phyloP scores from a whole-genome alignment of 2,888 invertebrate genomes.

The Ochropleura leucogaster region DNA sequence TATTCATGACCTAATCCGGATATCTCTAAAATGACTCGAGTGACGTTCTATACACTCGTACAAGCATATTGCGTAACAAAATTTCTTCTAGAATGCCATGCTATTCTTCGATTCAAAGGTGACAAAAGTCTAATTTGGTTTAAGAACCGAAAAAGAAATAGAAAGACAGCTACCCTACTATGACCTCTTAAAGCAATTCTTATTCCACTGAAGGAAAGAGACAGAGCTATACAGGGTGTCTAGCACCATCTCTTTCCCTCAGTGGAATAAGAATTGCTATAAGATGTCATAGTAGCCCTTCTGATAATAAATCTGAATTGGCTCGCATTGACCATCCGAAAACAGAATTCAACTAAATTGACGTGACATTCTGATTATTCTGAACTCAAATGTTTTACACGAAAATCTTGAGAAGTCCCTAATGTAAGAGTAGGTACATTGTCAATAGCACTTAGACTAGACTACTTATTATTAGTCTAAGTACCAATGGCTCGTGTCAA shows the following conservation, averaged over 20 bases:
- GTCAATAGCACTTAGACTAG: slow-evolving; percentile 17
- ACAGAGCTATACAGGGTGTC: too few relatives aligned
- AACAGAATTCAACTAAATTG: neutral
- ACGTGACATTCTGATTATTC: neutral
- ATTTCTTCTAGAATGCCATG: neutral
- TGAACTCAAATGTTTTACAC: neutral
- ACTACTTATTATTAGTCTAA: slow-evolving; percentile 10
- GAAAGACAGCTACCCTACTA: too few relatives aligned
- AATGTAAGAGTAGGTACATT: slow-evolving; percentile 35
- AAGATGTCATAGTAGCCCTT: too few relatives aligned
- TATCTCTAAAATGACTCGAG: slow-evolving; percentile 12
- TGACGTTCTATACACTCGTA: slow-evolving; percentile 16
- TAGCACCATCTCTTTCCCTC: too few relatives aligned
- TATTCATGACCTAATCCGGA: slow-evolving; percentile 32
- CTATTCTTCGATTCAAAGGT: neutral
- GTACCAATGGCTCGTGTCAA: slow-evolving; percentile 20
- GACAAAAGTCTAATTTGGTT: neutral
- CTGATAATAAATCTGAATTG: neutral
- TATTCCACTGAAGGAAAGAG: too few relatives aligned
- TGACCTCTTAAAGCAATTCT: too few relatives aligned
- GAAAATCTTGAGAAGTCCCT: neutral
- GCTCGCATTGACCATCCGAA: neutral
- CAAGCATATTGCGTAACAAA: neutral
- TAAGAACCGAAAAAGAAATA: neutral
- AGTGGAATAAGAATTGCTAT: too few relatives aligned